Evolutionary conservation across 2,113 vertebrate genomes (phyloP), one percentile per base, ranked within the genome.

Genomic region (Chrysochloris asiatica): DNA sequence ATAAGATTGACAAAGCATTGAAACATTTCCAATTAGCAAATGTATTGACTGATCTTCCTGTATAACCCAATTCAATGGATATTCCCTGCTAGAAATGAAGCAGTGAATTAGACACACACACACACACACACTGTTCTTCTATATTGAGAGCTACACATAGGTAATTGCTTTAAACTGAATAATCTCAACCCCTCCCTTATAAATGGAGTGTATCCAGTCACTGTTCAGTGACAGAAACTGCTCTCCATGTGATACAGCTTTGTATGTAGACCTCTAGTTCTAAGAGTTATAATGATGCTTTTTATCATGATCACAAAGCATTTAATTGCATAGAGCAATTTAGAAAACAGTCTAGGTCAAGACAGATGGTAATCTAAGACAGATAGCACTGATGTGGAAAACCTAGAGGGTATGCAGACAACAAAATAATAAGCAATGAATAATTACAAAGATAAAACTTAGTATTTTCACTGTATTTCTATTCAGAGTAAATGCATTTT

Each of bases 241-340:
- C 59, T 88, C 9, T 93, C 81, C 47, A 11, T 10, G 36, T 56
- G 14, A 71, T 47, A 43, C 10, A n/a, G 87, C 43, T 88, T 91
- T 91, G 36, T 65, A 36, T 38, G 33, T 36, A 83, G 86, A 73
- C 48, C 56, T 88, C 63, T 88, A 65, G 28, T 69, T 78, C 90
- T 83, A 90, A 67, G 72, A 61, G 76, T 86, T 81, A 90, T 47
- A 90, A 84, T 30, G 80, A 93, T 75, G 92, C 73, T 88, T 87
- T 96, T 85, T 80, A 86, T 93, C 76, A 90, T 54, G 52, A 90
- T 83, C 88, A 80, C 86, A 94, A 94, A 94, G 63, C 75, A 86
- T 80, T 93, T 96, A 96, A 94, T 86, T 95, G 88, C 89, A 86
- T 38, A 21, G 67, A 86, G 72, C 90, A 96, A 92, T 93, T 92